phyloP scores from a whole-genome alignment of 1,140 invertebrate species.

The Oppia nitens region DNA sequence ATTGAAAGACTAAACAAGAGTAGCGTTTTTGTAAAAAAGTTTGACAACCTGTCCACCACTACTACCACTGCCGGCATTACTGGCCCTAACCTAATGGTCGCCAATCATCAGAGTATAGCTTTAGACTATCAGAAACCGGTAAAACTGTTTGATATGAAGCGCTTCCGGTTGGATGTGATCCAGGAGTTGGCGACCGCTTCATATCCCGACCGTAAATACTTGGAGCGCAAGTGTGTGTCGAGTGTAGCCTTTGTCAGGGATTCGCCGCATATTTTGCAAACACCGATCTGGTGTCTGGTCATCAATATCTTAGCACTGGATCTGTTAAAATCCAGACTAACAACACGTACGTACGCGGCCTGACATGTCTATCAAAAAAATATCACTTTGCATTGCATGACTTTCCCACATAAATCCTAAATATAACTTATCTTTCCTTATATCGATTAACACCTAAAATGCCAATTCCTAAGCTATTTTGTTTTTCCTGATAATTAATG shows the following conservation, averaged over 20 bases:
- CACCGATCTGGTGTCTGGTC: constrained; percentile 81
- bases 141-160: constrained; percentile 94
- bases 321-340: constrained; percentile 60
- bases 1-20: not conserved
- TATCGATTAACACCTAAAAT: no score
- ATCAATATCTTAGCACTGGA: constrained; percentile 88
- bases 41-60: not conserved
- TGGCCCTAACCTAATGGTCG: no score
- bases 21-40: not conserved
- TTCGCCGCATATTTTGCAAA: constrained; percentile 52
- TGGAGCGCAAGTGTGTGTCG: constrained; percentile 68
- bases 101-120: constrained; percentile 47
- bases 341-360: constrained; percentile 13
- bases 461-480: no score
- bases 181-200: constrained; percentile 25
- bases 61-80: not conserved
- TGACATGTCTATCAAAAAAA: no score
- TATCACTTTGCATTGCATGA: no score
- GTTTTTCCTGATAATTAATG: no score
- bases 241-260: constrained; percentile 56
- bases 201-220: constrained; percentile 69
- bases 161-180: constrained; percentile 64
- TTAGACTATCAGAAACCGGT: constrained; percentile 79
- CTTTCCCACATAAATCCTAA: no score
- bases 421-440: no score